Evolutionary conservation across 2,888 invertebrate genomes (phyloP).

Genomic region (Dynastes tityus): DNA sequence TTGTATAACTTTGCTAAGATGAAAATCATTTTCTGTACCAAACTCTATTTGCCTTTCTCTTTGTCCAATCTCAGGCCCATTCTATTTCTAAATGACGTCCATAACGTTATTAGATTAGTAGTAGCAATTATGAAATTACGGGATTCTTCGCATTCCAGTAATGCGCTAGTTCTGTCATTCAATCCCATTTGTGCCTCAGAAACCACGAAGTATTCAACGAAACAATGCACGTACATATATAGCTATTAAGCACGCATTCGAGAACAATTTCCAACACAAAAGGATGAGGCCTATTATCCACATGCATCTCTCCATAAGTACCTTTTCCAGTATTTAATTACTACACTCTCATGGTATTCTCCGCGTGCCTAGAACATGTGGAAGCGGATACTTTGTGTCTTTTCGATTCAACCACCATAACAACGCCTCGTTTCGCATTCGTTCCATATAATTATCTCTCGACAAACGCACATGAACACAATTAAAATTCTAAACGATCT

Average conservation of each 20-base stretch:
- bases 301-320: background rate
- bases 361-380: background rate
- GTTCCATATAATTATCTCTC: slow-evolving; percentile 31
- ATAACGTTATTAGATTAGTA: no score
- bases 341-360: background rate
- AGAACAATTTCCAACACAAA: background rate
- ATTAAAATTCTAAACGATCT: slow-evolving; percentile 33
- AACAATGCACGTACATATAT: background rate
- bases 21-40: no score
- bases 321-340: slow-evolving; percentile 18
- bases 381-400: background rate
- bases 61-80: no score
- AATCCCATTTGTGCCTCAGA: no score
- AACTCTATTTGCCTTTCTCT: no score
- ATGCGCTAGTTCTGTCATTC: no score
- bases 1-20: no score
- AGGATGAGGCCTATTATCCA: slow-evolving; percentile 12
- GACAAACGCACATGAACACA: slow-evolving; percentile 15
- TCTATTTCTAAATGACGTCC: no score
- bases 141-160: no score
- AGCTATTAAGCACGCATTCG: background rate
- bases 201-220: no score
- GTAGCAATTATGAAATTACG: no score
- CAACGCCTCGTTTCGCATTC: background rate
- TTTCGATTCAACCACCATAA: slow-evolving; percentile 7